Conservation (phyloP, 1,140 invertebrate genomes). For the Colletes gigas region DNA sequence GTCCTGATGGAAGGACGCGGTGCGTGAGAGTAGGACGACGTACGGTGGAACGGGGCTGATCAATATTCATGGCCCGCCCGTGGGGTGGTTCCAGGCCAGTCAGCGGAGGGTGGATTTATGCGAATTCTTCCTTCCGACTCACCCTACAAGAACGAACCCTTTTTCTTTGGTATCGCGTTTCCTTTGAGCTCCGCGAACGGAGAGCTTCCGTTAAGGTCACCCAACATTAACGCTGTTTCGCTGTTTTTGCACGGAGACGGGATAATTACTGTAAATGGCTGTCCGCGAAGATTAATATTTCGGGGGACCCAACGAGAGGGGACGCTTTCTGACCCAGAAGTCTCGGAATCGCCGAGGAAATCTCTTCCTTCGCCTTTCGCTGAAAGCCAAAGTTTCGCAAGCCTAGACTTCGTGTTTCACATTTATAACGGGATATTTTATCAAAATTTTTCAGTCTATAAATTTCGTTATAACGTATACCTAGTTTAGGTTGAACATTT, state of each 20-base stretch:
- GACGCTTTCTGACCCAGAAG: too few relatives aligned
- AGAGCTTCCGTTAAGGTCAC: constrained; percentile 25
- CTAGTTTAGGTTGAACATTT: too few relatives aligned
- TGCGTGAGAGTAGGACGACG: constrained; percentile 53
- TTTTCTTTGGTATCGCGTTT: constrained; percentile 54
- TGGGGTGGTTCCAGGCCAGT: constrained; percentile 61
- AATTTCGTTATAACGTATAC: too few relatives aligned
- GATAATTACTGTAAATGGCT: constrained; percentile 32
- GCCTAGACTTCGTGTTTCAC: too few relatives aligned
- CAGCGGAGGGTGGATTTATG: constrained; percentile 74
- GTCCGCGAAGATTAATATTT: constrained; percentile 17
- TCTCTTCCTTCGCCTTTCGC: neutral
- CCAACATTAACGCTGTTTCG: constrained; percentile 17
- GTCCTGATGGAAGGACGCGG: constrained; percentile 15
- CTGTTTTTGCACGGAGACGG: neutral
- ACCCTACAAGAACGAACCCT: constrained; percentile 55
- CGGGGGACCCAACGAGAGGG: neutral
- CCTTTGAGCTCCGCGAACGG: constrained; percentile 17
- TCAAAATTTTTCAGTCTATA: too few relatives aligned
- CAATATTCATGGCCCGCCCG: constrained; percentile 79
- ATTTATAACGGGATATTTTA: too few relatives aligned
- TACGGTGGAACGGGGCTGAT: constrained; percentile 73
- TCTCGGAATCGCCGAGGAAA: neutral
- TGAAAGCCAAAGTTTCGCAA: too few relatives aligned
- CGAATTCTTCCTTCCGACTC: constrained; percentile 78